Percentiles rank a stretch among this genome's conserved stretches.
These are phyloP conservation scores for Malthinus seriepunctatus DNA, from an alignment of 2,888 invertebrate genomes.

Conservation along the genomic window DNA sequence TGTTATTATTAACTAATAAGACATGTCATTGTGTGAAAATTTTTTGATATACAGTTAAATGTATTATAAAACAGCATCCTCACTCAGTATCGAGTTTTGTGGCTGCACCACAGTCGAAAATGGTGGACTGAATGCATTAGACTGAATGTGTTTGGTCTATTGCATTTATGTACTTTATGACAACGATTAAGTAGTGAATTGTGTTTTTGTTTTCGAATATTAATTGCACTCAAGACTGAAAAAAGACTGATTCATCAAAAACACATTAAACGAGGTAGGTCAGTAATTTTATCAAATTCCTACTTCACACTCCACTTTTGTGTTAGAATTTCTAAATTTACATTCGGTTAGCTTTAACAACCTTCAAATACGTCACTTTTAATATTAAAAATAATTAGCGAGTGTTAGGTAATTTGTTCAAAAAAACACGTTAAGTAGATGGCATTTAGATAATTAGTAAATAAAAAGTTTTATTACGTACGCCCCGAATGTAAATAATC, in stretches of 20 bases:
- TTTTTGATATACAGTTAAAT: slow-evolving; percentile 18
- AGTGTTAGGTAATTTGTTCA: no score
- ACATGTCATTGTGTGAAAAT: slow-evolving; percentile 13
- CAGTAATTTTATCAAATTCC: slow-evolving; percentile 3
- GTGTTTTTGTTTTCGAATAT: slow-evolving; percentile 17
- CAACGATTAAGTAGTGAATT: slow-evolving; percentile 25
- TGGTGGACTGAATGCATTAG: slow-evolving; percentile 19
- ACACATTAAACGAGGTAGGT: slow-evolving; percentile 14
- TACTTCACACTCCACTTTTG: no score
- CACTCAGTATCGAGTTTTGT: slow-evolving; percentile 14
- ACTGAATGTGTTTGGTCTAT: slow-evolving; percentile 25
- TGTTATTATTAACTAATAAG: slow-evolving; percentile 4
- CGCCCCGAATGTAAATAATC: no score
- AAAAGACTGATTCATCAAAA: slow-evolving; percentile 25
- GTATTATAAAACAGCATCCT: slow-evolving; percentile 16
- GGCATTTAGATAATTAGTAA: no score
- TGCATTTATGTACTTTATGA: slow-evolving; percentile 21
- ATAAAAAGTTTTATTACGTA: no score
- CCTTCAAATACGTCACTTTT: no score
- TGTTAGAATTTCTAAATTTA: no score
- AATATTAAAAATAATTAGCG: no score
- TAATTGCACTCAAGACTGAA: slow-evolving; percentile 23
- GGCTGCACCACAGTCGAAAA: slow-evolving; percentile 15
- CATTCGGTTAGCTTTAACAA: no score
- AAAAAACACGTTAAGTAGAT: no score